Conservation (phyloP, 2,797 vertebrate species). For the Vireo griseus region DNA sequence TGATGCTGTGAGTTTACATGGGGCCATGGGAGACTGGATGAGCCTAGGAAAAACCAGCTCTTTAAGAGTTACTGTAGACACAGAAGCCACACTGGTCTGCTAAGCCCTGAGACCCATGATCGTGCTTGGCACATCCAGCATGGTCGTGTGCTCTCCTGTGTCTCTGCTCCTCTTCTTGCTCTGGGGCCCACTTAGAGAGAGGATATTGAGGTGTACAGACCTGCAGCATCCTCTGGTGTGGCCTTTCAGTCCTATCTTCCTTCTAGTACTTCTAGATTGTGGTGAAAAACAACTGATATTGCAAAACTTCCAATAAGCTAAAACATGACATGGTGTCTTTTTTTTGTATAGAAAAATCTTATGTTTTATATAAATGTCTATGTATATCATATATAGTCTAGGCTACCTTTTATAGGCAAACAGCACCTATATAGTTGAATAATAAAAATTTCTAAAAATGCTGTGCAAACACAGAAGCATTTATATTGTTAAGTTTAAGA, state of each 20-base stretch:
- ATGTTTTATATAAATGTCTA: neutral
- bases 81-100: neutral
- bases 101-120: accelerated
- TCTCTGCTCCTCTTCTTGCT: neutral
- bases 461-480: neutral
- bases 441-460: neutral
- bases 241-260: neutral
- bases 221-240: neutral
- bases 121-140: neutral
- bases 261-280: neutral
- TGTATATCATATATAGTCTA: neutral
- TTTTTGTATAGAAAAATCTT: neutral
- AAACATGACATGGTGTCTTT: neutral
- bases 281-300: neutral
- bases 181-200: neutral
- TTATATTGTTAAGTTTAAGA: neutral
- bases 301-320: neutral
- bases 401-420: neutral
- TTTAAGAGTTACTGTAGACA: neutral
- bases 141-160: neutral
- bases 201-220: neutral
- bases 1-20: neutral
- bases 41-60: neutral
- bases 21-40: accelerated
- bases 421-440: neutral